phyloP scores from a whole-genome alignment of 2,888 invertebrate genomes.

The Zaprionus obscuricornis region DNA sequence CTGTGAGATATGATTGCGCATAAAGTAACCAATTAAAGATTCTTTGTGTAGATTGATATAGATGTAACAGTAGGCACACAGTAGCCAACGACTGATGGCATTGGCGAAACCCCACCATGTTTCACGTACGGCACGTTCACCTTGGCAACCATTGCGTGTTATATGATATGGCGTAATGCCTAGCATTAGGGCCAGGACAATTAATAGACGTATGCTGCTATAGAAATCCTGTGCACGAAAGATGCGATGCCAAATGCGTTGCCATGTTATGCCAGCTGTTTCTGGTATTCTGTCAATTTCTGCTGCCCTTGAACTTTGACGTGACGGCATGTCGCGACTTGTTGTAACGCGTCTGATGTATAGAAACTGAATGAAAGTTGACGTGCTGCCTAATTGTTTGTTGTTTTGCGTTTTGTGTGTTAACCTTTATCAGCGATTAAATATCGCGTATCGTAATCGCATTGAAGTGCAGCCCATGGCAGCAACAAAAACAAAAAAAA shows the following conservation, averaged over 20 bases:
- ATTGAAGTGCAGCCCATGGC: constrained; percentile 17
- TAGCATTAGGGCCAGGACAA: constrained; percentile 35
- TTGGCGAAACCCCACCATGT: constrained; percentile 57
- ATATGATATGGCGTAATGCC: constrained; percentile 61
- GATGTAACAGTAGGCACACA: constrained; percentile 57
- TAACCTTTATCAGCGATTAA: constrained; percentile 55
- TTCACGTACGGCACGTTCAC: constrained; percentile 30
- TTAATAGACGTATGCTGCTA: constrained; percentile 43
- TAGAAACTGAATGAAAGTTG: constrained; percentile 25
- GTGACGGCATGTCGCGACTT: no score
- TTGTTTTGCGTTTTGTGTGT: neutral
- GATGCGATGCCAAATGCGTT: constrained; percentile 7
- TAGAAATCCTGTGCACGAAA: constrained; percentile 46
- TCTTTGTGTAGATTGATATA: constrained; percentile 28
- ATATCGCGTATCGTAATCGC: constrained; percentile 30
- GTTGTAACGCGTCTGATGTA: no score
- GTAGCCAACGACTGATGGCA: constrained; percentile 59
- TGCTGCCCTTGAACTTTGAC: no score
- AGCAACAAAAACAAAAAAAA: neutral
- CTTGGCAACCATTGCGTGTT: constrained; percentile 1
- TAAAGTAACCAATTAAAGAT: constrained; percentile 63
- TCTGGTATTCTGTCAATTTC: no score
- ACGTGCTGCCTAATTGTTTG: constrained; percentile 22
- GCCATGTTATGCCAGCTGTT: no score
- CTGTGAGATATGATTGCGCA: constrained; percentile 50